Percentiles rank a stretch among this genome's conserved stretches.
These are phyloP conservation scores for Sterna hirundo DNA, from an alignment of 2,113 vertebrate species.

Conservation along the genomic window DNA sequence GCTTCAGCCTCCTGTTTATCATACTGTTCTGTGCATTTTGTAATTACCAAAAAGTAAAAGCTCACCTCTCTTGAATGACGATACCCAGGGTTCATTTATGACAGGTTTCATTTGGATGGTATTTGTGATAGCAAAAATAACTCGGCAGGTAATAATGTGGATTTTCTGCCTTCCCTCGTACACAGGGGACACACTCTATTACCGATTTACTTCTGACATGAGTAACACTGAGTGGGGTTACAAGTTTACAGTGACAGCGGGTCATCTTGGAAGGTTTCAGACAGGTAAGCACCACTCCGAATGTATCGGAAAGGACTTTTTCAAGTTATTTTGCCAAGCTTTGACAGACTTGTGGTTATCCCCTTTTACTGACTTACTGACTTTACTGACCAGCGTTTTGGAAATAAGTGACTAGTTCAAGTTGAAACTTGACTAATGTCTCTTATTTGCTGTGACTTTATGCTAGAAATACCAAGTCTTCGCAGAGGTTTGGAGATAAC, in stretches of 20 bases:
- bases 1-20: background rate
- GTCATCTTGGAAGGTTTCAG: constrained; percentile 95
- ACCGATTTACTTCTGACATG: constrained; percentile 95
- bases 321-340: background rate
- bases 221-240: constrained; percentile 99
- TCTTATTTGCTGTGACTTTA: background rate
- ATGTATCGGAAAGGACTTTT: background rate
- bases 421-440: background rate
- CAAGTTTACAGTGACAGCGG: constrained; percentile 93
- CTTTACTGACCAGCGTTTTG: background rate
- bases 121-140: background rate
- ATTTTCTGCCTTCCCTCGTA: background rate
- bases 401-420: background rate
- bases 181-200: constrained; percentile 91
- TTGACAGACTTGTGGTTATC: background rate
- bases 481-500: background rate
- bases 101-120: background rate
- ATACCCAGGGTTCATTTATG: background rate
- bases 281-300: constrained; percentile 80
- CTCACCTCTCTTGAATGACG: background rate
- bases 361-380: background rate
- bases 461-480: background rate
- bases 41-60: background rate
- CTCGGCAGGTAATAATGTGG: background rate
- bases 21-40: background rate